Conservation (phyloP, 2,797 vertebrate genomes). For the Gobio occitaniae region DNA sequence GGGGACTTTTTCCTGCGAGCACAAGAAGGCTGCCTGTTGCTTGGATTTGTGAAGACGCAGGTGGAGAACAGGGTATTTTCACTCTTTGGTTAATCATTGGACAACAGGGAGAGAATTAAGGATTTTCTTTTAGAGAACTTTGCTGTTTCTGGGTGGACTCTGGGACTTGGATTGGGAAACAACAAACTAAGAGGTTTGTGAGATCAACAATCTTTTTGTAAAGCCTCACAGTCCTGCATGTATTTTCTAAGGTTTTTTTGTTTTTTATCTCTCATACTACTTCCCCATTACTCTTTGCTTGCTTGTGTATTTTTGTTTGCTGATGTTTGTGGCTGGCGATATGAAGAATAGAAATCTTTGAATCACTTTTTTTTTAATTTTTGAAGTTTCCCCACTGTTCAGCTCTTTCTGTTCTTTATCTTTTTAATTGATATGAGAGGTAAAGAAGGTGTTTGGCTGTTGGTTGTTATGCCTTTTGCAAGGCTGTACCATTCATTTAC, state of each 20-base stretch:
- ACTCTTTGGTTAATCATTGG: constrained; percentile 30
- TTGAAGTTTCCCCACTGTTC: background rate
- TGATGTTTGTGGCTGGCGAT: background rate
- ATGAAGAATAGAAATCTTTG: background rate
- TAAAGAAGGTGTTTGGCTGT: background rate
- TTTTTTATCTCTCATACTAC: constrained; percentile 17
- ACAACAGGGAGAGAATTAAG: constrained; percentile 32
- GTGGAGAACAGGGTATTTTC: constrained; percentile 7
- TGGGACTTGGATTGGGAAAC: constrained; percentile 67
- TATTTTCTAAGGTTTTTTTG: constrained; percentile 57
- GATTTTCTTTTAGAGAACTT: constrained; percentile 38
- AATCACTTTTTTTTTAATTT: background rate
- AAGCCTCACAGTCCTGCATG: constrained; percentile 45
- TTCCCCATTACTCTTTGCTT: constrained; percentile 3
- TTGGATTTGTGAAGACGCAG: constrained; percentile 35
- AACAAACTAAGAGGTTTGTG: constrained; percentile 76
- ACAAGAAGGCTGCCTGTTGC: constrained; percentile 1
- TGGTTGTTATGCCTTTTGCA: background rate
- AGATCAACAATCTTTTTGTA: constrained; percentile 67
- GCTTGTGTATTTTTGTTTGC: background rate
- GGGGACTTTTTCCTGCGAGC: background rate
- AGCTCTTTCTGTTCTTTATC: background rate
- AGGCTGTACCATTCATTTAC: background rate
- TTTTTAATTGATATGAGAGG: background rate
- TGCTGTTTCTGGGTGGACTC: constrained; percentile 61